These are phyloP conservation scores for Physeter macrocephalus DNA, from an alignment of 2,113 vertebrate genomes.

Conservation along the genomic window DNA sequence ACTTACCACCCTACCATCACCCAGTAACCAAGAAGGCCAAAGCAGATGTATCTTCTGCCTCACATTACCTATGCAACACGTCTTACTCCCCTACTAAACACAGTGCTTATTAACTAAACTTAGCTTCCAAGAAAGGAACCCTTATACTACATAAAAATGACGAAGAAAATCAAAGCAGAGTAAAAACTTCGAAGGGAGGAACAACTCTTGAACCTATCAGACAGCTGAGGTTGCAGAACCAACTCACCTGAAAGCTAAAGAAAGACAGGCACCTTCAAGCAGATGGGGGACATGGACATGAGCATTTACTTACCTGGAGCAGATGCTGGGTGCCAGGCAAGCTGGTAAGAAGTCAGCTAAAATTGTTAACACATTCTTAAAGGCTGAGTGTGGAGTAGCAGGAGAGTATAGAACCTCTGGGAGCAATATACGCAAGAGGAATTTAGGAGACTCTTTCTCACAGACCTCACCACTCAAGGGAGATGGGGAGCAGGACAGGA, in stretches of 20 bases:
- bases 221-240: neutral
- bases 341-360: neutral
- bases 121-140: neutral
- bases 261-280: neutral
- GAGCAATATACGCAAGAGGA: neutral
- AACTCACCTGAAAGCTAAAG: slow-evolving; percentile 3
- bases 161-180: neutral
- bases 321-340: neutral
- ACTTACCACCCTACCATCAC: neutral
- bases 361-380: neutral
- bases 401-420: neutral
- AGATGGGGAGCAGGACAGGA: neutral
- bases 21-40: neutral
- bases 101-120: neutral
- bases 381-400: neutral
- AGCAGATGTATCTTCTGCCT: neutral
- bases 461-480: neutral
- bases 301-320: neutral
- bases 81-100: neutral
- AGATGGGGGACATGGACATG: neutral
- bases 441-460: neutral
- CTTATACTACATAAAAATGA: neutral
- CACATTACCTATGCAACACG: neutral
- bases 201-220: neutral
- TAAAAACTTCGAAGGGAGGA: neutral